Conservation (phyloP, 2,888 invertebrate genomes). For the Ennomos quercinarius region DNA sequence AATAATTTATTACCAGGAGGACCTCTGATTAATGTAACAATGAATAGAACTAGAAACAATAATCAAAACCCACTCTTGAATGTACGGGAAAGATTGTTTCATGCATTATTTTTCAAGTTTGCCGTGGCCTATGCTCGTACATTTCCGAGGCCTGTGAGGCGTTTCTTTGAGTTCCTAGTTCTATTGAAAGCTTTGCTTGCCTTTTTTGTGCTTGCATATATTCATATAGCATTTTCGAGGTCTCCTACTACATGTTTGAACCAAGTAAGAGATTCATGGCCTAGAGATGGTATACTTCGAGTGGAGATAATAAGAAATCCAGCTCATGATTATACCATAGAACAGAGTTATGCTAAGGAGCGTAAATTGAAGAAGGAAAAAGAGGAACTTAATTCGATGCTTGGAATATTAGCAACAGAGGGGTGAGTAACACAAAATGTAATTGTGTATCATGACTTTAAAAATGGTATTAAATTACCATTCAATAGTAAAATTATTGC, state of each 20-base stretch:
- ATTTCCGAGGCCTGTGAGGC: slow-evolving; percentile 92
- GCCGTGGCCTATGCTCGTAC: slow-evolving; percentile 96
- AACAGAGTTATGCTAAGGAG: slow-evolving; percentile 94
- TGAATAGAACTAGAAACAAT: slow-evolving; percentile 84
- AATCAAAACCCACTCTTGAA: slow-evolving; percentile 92
- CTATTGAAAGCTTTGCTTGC: slow-evolving; percentile 91
- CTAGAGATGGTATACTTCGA: slow-evolving; percentile 96
- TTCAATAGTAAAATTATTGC: too few species aligned
- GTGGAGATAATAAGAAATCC: slow-evolving; percentile 93
- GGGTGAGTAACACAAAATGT: slow-evolving; percentile 74
- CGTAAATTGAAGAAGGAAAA: slow-evolving; percentile 89
- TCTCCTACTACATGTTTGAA: slow-evolving; percentile 97
- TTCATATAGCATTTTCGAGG: slow-evolving; percentile 97
- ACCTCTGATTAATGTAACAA: slow-evolving; percentile 80
- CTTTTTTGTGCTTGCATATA: slow-evolving; percentile 96
- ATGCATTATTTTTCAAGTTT: slow-evolving; percentile 96
- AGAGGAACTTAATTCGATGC: slow-evolving; percentile 84
- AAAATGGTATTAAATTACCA: too few species aligned
- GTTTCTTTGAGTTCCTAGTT: slow-evolving; percentile 93
- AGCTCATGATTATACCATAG: slow-evolving; percentile 90
- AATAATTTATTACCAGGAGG: slow-evolving; percentile 83
- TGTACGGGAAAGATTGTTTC: slow-evolving; percentile 96
- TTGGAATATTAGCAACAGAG: slow-evolving; percentile 88
- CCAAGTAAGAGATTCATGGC: slow-evolving; percentile 95
- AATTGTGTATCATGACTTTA: too few species aligned